Percentiles rank a stretch among this genome's conserved stretches.
These are phyloP conservation scores for Cecidostiba fungosa DNA, from an alignment of 2,888 invertebrate genomes.

Conservation along the genomic window DNA sequence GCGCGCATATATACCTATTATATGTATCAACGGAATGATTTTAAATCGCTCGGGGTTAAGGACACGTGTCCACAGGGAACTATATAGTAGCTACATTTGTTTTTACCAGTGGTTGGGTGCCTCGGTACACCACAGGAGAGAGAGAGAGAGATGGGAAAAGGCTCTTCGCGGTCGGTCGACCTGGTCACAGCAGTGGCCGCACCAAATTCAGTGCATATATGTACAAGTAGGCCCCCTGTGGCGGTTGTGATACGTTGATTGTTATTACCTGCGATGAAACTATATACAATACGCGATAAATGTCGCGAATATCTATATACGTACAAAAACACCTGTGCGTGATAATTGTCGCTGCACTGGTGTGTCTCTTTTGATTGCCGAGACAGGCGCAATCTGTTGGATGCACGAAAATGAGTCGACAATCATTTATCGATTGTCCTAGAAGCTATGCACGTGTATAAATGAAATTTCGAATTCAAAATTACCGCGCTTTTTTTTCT, in stretches of 20 bases:
- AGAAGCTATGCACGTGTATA: too few relatives aligned
- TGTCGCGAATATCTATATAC: not conserved
- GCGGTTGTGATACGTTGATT: not conserved
- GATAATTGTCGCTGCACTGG: not conserved
- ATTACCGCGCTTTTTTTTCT: conserved; percentile 4
- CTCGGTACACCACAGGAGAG: not conserved
- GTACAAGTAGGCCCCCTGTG: not conserved
- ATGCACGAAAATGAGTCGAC: not conserved
- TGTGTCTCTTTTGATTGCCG: not conserved
- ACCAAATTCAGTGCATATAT: not conserved
- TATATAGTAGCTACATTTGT: not conserved
- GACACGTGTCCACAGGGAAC: not conserved
- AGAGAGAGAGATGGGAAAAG: not conserved
- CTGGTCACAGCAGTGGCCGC: not conserved
- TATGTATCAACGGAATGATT: not conserved
- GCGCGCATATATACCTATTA: too few relatives aligned
- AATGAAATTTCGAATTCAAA: conserved; percentile 12
- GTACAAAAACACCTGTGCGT: too few relatives aligned
- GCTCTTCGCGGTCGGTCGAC: not conserved
- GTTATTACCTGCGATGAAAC: conserved; percentile 2
- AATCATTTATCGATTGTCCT: not conserved
- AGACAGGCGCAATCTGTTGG: not conserved
- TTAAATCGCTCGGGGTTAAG: not conserved
- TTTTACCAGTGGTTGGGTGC: not conserved
- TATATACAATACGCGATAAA: not conserved